These are phyloP conservation scores for Rattus rattus DNA, from an alignment of 2,113 vertebrate genomes.

Conservation along the genomic window DNA sequence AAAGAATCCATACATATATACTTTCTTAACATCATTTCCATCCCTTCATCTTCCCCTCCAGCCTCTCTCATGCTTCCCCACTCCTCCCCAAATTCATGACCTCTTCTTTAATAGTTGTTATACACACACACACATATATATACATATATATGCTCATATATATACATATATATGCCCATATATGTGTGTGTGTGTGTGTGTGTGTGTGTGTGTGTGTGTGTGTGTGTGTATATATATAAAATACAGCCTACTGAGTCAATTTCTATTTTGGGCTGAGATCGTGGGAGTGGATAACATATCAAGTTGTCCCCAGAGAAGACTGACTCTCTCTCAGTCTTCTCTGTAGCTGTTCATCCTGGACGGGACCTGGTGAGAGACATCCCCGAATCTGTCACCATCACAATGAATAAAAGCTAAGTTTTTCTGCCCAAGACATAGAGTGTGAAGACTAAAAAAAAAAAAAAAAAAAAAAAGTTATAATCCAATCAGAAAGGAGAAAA, in stretches of 20 bases:
- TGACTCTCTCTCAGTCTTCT: background rate
- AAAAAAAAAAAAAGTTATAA: background rate
- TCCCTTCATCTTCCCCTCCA: background rate
- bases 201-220: too few species aligned
- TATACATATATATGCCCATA: background rate
- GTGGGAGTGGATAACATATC: background rate
- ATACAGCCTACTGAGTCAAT: background rate
- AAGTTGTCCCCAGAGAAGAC: background rate
- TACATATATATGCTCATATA: background rate
- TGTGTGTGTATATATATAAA: background rate
- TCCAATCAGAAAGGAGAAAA: background rate
- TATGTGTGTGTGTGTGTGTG: too few species aligned
- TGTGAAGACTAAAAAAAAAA: background rate
- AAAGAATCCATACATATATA: background rate
- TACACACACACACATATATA: too few species aligned
- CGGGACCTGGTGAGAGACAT: background rate
- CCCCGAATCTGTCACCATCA: background rate
- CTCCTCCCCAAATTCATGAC: background rate
- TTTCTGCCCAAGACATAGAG: background rate
- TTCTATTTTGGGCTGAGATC: background rate
- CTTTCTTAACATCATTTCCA: background rate
- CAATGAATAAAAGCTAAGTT: background rate
- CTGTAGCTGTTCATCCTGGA: background rate
- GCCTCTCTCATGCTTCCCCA: background rate
- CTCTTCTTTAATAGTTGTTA: background rate